These are phyloP conservation scores for Chlorocebus sabaeus DNA, from an alignment of 2,113 vertebrate genomes.

Conservation along the genomic window DNA sequence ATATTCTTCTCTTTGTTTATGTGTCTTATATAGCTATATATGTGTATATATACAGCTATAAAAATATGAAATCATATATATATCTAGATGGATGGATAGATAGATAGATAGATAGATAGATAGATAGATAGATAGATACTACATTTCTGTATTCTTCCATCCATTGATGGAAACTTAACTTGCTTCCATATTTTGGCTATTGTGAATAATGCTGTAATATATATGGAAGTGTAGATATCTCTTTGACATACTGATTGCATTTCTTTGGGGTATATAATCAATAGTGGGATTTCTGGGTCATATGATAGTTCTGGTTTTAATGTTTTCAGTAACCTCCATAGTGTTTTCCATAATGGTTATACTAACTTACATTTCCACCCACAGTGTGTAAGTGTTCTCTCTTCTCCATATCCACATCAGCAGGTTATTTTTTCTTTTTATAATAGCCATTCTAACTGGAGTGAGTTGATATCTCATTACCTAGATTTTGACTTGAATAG, in stretches of 20 bases:
- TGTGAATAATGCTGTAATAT: not conserved
- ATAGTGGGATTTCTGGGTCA: not conserved
- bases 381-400: not conserved
- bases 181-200: not conserved
- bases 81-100: no score
- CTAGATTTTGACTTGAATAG: not conserved
- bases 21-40: not conserved
- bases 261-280: not conserved
- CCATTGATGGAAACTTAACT: not conserved
- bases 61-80: no score
- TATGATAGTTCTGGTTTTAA: not conserved
- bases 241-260: not conserved
- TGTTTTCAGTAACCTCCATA: not conserved
- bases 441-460: not conserved
- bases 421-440: not conserved
- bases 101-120: no score
- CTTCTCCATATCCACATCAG: not conserved
- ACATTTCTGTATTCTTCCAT: not conserved
- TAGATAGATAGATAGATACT: no score
- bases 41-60: no score
- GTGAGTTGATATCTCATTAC: not conserved
- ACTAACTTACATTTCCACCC: not conserved
- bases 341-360: not conserved
- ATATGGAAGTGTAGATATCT: not conserved
- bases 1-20: constrained; percentile 5